Evolutionary conservation across 2,888 invertebrate species (phyloP), one percentile per base, ranked within the genome.

Genomic region (Idaea biselata): DNA sequence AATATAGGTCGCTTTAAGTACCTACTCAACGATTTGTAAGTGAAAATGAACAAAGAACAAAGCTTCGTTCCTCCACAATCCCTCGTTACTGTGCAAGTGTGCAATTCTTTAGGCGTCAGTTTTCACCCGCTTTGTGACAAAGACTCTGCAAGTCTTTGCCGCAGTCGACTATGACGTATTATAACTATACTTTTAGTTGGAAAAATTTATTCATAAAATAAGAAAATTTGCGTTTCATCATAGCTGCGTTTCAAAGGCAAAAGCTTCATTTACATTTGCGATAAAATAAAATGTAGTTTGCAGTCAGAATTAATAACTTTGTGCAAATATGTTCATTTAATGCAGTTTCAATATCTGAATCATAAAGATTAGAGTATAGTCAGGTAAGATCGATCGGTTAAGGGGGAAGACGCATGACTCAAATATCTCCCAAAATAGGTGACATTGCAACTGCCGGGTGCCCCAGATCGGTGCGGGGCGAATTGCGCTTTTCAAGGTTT

Each of bases 61-160:
- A 73, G 68, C 56, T 18, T 61, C 67, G 68, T 68, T 70, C 71
- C 70, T 68, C 44, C 44, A 14, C 44, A 44, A 44, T 44, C 44
- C 44, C 44, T 44, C 14, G 44, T 44, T 44, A 44, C 44, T 8
- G 44, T 44, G 44, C 44, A 14, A 59, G 66, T 64, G 66, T 72
- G 73, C 77, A 74, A 74, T 77, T 79, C 75, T 73, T 76, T 74
- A 77, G 74, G 72, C 78, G 78, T 76, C 74, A 73, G 72, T 70
- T 71, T 70, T 65, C 68, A 69, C 63, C 65, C 73, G 72, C 80
- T 82, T 79, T 78, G 76, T 77, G 71, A 78, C 76, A 80, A 72
- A 76, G 73, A 69, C 71, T 18, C 55, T 17, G 55, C 16, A 16
- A 17, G 64, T 66, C 18, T 54, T 11, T 56, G 53, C 60, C 59